phyloP scores from a whole-genome alignment of 2,113 vertebrate species.

The Oryzias woworae region DNA sequence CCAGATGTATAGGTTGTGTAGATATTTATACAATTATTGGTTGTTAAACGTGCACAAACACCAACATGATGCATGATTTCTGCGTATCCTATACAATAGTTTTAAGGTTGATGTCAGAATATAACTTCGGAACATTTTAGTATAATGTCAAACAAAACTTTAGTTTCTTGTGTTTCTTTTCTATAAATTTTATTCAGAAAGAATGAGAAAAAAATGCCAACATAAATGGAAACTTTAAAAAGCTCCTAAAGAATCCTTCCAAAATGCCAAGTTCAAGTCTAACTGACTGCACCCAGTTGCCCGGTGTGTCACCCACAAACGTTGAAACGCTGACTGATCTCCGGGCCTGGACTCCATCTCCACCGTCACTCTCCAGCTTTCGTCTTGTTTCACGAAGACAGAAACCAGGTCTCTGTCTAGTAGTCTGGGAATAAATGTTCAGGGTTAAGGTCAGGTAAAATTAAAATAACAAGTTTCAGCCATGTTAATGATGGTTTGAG shows the following conservation, averaged over 20 bases:
- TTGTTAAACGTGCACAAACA: too few relatives aligned
- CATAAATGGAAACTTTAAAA: constrained; percentile 22
- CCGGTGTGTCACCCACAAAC: constrained; percentile 47
- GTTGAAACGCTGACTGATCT: constrained; percentile 35
- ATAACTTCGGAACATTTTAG: background rate
- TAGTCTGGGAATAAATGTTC: constrained; percentile 33
- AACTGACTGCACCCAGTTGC: constrained; percentile 9
- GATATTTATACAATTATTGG: too few relatives aligned
- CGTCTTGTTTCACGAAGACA: constrained; percentile 42
- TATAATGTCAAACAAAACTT: constrained; percentile 14
- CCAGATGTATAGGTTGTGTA: rapidly evolving
- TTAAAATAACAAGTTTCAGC: constrained; percentile 14
- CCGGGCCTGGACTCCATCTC: constrained; percentile 60
- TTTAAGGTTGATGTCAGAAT: too few relatives aligned
- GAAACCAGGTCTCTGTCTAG: constrained; percentile 60
- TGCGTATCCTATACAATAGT: too few relatives aligned
- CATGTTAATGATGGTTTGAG: constrained; percentile 28
- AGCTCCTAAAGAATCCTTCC: constrained; percentile 7
- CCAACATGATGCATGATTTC: too few relatives aligned
- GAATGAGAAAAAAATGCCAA: constrained; percentile 13
- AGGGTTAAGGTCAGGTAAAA: constrained; percentile 56
- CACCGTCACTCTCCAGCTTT: constrained; percentile 24
- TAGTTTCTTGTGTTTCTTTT: background rate
- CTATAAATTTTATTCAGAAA: constrained; percentile 6
- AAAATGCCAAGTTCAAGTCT: constrained; percentile 11